These are phyloP conservation scores for Blomia tropicalis DNA, from an alignment of 2,888 invertebrate species.

Conservation along the genomic window DNA sequence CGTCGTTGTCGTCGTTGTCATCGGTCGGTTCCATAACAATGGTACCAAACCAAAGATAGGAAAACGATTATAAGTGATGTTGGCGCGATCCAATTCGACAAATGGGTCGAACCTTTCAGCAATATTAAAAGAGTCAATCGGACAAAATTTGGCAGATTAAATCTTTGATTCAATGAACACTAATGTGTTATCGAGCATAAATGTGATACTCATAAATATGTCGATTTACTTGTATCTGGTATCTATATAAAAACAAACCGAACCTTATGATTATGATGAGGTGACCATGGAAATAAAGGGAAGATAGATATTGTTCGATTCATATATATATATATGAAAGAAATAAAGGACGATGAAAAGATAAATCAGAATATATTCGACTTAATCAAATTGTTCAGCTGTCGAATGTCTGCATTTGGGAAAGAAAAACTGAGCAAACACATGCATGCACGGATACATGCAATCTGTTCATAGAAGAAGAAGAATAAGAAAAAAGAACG, in stretches of 20 bases:
- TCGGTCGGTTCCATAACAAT: no score
- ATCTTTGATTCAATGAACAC: background rate
- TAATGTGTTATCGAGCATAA: background rate
- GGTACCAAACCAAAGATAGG: no score
- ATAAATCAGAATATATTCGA: slow-evolving; percentile 5
- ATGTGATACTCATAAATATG: background rate
- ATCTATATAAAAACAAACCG: background rate
- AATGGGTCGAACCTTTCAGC: slow-evolving; percentile 13
- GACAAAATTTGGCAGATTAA: slow-evolving; percentile 10
- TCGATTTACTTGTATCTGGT: background rate
- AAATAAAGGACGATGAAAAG: no score
- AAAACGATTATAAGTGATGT: slow-evolving; percentile 3
- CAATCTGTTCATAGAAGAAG: slow-evolving; percentile 7
- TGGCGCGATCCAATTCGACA: slow-evolving; percentile 3
- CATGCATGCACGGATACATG: background rate
- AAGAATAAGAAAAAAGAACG: no score
- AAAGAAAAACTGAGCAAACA: no score
- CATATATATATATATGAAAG: no score
- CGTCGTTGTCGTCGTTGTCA: no score
- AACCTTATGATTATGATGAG: no score
- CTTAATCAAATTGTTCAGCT: slow-evolving; percentile 3
- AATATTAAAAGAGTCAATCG: slow-evolving; percentile 1
- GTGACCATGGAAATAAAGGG: no score
- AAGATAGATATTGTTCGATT: no score
- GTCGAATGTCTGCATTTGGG: background rate